phyloP scores from a whole-genome alignment of 2,797 vertebrate genomes.

The Bucorvus abyssinicus region DNA sequence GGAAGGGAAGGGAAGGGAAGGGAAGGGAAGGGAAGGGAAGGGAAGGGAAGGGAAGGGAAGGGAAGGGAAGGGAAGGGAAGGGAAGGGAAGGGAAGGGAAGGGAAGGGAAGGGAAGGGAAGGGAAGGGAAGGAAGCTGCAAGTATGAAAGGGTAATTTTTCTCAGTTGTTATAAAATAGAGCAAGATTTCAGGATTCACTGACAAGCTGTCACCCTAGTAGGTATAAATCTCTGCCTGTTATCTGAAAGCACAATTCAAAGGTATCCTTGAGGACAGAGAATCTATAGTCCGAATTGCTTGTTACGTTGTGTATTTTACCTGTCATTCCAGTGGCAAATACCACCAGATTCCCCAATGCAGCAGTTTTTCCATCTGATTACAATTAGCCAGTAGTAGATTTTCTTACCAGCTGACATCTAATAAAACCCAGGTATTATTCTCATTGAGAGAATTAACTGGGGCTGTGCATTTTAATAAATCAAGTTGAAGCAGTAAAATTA shows the following conservation, averaged over 20 bases:
- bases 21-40: background rate
- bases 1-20: background rate
- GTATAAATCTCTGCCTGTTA: conserved; percentile 10
- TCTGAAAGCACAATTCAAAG: conserved; percentile 26
- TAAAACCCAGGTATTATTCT: background rate
- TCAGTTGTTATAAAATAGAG: background rate
- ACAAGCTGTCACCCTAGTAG: background rate
- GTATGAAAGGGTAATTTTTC: background rate
- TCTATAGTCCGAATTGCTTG: background rate
- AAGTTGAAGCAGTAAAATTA: background rate
- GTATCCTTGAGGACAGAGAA: background rate
- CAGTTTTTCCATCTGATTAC: background rate
- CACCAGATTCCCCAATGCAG: background rate
- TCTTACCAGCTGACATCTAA: background rate
- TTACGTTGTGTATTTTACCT: background rate
- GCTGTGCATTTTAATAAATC: background rate
- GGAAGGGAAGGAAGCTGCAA: background rate
- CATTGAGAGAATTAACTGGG: background rate
- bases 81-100: background rate
- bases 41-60: background rate
- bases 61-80: too few relatives aligned
- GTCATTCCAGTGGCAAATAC: background rate
- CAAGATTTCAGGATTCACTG: background rate
- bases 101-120: too few relatives aligned
- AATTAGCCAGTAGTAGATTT: background rate